Percentiles rank a stretch among this genome's conserved stretches.
These are phyloP conservation scores for Forficula auricularia DNA, from an alignment of 1,140 invertebrate genomes.

Conservation along the genomic window DNA sequence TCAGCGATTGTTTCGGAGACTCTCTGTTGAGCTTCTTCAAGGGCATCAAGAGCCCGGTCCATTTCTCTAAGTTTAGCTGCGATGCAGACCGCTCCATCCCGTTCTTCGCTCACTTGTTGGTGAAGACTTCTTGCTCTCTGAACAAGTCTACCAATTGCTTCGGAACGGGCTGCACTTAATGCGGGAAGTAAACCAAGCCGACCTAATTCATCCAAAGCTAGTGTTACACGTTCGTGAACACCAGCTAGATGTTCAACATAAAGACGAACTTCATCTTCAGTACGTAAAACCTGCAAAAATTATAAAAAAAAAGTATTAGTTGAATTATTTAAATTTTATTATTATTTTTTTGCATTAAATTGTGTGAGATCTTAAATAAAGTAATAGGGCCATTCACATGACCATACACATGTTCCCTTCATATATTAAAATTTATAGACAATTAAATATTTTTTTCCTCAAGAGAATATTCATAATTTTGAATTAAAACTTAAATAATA, in stretches of 20 bases:
- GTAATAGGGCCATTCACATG: too few relatives aligned
- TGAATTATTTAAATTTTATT: too few relatives aligned
- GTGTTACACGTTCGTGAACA: slow-evolving; percentile 47
- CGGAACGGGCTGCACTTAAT: slow-evolving; percentile 49
- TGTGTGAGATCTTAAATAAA: too few relatives aligned
- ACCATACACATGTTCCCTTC: too few relatives aligned
- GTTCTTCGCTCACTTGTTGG: slow-evolving; percentile 48
- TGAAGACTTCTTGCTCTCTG: slow-evolving; percentile 47
- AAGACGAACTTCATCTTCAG: neutral
- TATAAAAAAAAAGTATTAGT: slow-evolving; percentile 1
- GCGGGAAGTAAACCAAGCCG: slow-evolving; percentile 35
- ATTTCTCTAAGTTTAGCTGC: slow-evolving; percentile 2
- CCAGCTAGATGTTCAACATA: slow-evolving; percentile 24
- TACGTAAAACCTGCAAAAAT: slow-evolving; percentile 7
- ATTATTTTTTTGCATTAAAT: too few relatives aligned
- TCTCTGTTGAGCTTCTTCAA: slow-evolving; percentile 1
- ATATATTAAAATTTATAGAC: too few relatives aligned
- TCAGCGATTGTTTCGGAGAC: neutral
- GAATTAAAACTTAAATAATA: too few relatives aligned
- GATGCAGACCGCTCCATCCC: slow-evolving; percentile 32
- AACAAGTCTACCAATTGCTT: slow-evolving; percentile 50
- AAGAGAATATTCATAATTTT: too few relatives aligned
- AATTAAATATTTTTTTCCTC: too few relatives aligned
- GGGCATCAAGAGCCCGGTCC: slow-evolving; percentile 1
- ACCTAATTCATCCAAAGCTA: slow-evolving; percentile 60